Evolutionary conservation across 2,797 vertebrate species (phyloP).

Genomic region (Chaenodraco wilsoni): DNA sequence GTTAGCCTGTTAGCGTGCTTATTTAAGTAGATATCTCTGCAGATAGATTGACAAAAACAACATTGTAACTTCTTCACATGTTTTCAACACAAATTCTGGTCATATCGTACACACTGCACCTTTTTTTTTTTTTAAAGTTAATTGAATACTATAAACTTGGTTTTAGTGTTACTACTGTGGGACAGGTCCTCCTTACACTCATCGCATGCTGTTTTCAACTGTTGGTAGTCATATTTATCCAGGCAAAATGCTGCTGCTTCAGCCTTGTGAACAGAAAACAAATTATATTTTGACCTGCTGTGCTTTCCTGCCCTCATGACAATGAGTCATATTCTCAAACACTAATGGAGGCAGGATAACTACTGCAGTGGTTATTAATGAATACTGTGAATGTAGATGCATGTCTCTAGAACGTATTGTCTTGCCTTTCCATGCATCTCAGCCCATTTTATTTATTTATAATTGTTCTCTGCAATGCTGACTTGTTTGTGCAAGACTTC

Average conservation of each 20-base stretch:
- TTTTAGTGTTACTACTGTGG: slow-evolving; percentile 39
- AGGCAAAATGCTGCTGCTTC: slow-evolving; percentile 51
- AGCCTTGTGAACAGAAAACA: slow-evolving; percentile 44
- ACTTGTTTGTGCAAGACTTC: slow-evolving; percentile 54
- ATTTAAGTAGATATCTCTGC: too few relatives aligned
- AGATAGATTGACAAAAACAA: background rate
- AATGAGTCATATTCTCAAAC: slow-evolving; percentile 12
- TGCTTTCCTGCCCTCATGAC: slow-evolving; percentile 34
- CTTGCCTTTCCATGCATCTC: slow-evolving; percentile 54
- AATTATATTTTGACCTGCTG: slow-evolving; percentile 63
- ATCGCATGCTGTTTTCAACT: slow-evolving; percentile 57
- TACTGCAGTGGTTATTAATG: slow-evolving; percentile 38
- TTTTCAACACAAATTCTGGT: background rate
- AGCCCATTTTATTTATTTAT: slow-evolving; percentile 1
- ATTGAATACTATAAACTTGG: slow-evolving; percentile 29
- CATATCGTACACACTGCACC: background rate
- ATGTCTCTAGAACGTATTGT: slow-evolving; percentile 59
- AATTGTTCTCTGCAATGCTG: slow-evolving; percentile 26
- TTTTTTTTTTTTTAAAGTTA: slow-evolving; percentile 27
- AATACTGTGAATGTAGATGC: slow-evolving; percentile 79
- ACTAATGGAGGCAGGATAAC: slow-evolving; percentile 23
- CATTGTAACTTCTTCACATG: background rate
- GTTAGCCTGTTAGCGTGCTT: too few relatives aligned
- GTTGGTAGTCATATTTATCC: slow-evolving; percentile 34
- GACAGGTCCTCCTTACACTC: slow-evolving; percentile 23